A percentile compares a stretch with the other conserved stretches of the same genome.
Evolutionary conservation across 2,888 invertebrate genomes (phyloP).

Genomic region (Pterostichus niger): DNA sequence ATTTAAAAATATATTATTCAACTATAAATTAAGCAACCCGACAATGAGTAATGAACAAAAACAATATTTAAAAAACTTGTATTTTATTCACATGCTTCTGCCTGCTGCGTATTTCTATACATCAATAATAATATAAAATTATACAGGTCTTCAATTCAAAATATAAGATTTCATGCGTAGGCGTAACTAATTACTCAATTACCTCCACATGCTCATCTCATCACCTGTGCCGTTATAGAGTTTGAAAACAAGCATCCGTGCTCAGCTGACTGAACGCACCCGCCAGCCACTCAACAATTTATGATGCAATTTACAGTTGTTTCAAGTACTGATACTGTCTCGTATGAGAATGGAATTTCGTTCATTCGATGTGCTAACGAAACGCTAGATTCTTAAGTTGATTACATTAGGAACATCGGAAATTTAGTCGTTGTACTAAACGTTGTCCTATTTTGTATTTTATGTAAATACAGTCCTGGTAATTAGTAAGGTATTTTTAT

Average conservation of each 20-base stretch:
- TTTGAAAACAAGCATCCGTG: constrained; percentile 17
- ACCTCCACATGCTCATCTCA: background rate
- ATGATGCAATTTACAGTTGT: constrained; percentile 71
- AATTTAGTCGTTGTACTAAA: constrained; percentile 1
- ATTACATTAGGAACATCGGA: constrained; percentile 33
- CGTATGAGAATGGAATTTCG: constrained; percentile 68
- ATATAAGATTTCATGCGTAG: constrained; percentile 43
- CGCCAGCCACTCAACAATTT: constrained; percentile 71
- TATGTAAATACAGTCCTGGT: constrained; percentile 52
- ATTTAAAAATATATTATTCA: no score
- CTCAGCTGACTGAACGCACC: constrained; percentile 73
- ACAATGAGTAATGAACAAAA: no score
- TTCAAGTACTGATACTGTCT: constrained; percentile 71
- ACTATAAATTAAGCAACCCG: no score
- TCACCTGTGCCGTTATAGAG: background rate
- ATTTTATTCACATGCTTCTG: no score
- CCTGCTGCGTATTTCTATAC: no score
- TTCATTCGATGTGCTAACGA: constrained; percentile 55
- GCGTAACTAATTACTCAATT: constrained; percentile 39
- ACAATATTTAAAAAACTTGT: no score
- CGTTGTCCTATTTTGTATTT: constrained; percentile 17
- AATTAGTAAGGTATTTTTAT: constrained; percentile 65
- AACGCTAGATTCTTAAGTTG: constrained; percentile 55
- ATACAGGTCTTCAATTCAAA: background rate
- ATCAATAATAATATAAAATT: no score